These are phyloP conservation scores for Heteractis magnifica DNA, from an alignment of 92 coral and sea anemone genomes.

Conservation along the genomic window DNA sequence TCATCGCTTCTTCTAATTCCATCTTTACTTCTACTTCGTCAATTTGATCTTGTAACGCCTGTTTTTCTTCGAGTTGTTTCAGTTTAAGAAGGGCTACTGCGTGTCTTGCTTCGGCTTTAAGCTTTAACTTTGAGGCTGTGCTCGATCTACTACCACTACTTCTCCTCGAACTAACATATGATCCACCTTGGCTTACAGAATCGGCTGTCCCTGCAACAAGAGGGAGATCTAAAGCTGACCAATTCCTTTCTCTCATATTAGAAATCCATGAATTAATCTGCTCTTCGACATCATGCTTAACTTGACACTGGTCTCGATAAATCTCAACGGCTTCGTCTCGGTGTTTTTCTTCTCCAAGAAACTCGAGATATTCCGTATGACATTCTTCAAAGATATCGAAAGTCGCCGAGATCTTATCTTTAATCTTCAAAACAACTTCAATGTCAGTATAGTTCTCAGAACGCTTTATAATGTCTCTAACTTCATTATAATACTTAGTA, in stretches of 20 bases:
- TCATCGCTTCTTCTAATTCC: slow-evolving; percentile 5
- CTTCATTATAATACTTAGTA: slow-evolving; percentile 6
- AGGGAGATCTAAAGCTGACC: too few species aligned
- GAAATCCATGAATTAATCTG: background rate
- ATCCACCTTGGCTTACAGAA: slow-evolving; percentile 1
- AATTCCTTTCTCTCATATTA: background rate
- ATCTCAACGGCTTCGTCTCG: background rate
- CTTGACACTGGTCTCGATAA: background rate
- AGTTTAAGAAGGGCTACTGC: background rate
- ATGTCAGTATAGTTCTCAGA: background rate
- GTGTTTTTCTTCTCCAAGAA: background rate
- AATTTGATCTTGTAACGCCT: background rate
- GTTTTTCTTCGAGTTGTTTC: background rate
- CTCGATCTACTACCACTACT: background rate
- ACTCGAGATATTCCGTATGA: background rate
- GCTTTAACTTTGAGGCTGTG: background rate
- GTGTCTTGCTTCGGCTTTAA: background rate
- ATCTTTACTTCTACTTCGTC: slow-evolving; percentile 3
- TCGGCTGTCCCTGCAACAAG: background rate
- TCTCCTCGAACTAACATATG: slow-evolving; percentile 6
- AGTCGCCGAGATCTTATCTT: background rate
- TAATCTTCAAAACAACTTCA: background rate
- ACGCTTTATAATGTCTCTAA: background rate
- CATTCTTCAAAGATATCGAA: background rate
- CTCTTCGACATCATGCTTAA: background rate